Evolutionary conservation across 2,888 invertebrate species (phyloP), one percentile per base, ranked within the genome.

Genomic region (Slavum lentiscoides): DNA sequence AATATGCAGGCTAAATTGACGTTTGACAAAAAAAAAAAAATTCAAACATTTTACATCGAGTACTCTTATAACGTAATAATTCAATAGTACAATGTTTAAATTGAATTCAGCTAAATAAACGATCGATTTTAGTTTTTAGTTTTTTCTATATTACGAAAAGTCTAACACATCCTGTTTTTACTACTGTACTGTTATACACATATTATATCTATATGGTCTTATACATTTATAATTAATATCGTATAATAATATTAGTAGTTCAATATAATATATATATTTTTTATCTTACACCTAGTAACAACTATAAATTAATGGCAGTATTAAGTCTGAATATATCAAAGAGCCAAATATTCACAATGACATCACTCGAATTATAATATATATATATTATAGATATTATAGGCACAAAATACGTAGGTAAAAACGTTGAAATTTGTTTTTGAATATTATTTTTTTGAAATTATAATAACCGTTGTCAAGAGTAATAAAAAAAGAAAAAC

Each of bases 241-340:
- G 17, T 76, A 30, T 30, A 68, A 68, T 76, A 75, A 59, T 58
- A 59, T 59, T 76, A 76, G 58, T 68, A 43, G 55, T 49, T 49
- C 9, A 15, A 59, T 49, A 76, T 23, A 74, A n/a, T 55, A 74
- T n/a, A 58, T 49, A 67, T 11, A 11, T 49, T 69, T 37, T 69
- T 64, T 74, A 74, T 61, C 69, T 77, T 69, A 77, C 11, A 77
- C n/a, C 19, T 77, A 77, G 39, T 69, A 77, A 77, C 69, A 77
- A 77, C 53, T 70, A 77, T 69, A 69, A 61, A 39, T 77, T 77
- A 77, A 77, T 77, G 77, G 77, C 77, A 77, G 77, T 77, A 62
- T 70, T 30, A 62, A 69, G 62, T 77, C 53, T 55, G 68, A 70
- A 69, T 13, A 49, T 49, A 11, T 70, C 49, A 70, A 55, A 62